Base-by-base conservation (phyloP, 2,888 invertebrate species). In the Bellardia bayeri region DNA sequence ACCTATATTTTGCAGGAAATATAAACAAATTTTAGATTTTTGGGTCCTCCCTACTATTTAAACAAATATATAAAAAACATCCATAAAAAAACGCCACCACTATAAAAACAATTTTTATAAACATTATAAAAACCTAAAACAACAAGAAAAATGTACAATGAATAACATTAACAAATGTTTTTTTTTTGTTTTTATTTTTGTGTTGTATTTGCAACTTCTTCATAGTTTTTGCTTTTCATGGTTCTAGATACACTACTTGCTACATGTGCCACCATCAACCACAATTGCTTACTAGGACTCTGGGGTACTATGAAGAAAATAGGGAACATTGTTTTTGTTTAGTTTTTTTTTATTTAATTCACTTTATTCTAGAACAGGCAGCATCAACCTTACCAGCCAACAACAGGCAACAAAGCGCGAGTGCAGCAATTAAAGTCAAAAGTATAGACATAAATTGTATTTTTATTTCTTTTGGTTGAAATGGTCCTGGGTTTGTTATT, bases 391-490 rank as follows among this genome's bases (percentile, higher is more conserved):
- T 14, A 51, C 30, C 14, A 45, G 30, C 9, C 9, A 75, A 74
- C 80, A 85, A 74, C 80, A 85, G 81, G 85, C 87, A 63, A 79
- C 74, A 82, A 83, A 87, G 81, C 81, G 87, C 84, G 84, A 87
- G 84, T 87, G 76, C 84, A 82, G 84, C 87, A 87, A 87, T 87
- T 87, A 87, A 87, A 87, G 85, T 87, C 87, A 85, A 87, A 85
- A 87, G 72, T 85, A 79, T 63, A 74, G 78, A 87, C 87, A 87
- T 87, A 87, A 85, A 87, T 87, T 87, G 74, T 82, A 45, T 63
- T 82, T 84, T 87, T 85, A 85, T 85, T 87, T 81, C 68, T 84
- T 82, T 78, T 61, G 30, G 61, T 16, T 56, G 56, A 72, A 78
- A 69, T 84, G 63, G 68, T 84, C 56, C 74, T 87, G n/a, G n/a